A percentile compares a stretch with the other conserved stretches of the same genome.
Conservation (phyloP, 1,140 invertebrate genomes). For the Leguminivora glycinivorella region DNA sequence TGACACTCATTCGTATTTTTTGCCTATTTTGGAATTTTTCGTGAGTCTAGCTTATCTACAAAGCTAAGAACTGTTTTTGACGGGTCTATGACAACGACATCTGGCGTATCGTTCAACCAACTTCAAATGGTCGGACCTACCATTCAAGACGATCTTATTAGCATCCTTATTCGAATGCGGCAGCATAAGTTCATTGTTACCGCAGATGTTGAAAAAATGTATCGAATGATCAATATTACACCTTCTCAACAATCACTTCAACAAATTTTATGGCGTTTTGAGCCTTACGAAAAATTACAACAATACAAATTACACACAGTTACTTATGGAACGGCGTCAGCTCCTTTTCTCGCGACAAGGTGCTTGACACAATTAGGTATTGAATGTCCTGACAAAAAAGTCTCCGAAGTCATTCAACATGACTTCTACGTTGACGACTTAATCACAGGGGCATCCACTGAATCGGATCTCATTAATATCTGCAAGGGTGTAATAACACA, state of each 20-base stretch:
- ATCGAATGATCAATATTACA: neutral
- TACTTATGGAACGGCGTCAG: neutral
- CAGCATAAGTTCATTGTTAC: neutral
- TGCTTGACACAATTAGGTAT: neutral
- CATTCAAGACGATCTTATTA: neutral
- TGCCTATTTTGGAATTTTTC: neutral
- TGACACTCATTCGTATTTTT: neutral
- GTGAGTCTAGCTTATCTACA: neutral
- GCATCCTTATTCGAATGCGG: neutral
- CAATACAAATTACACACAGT: neutral
- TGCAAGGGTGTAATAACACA: slow-evolving; percentile 24
- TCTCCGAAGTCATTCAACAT: neutral
- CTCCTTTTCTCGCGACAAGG: neutral
- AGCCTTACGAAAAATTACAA: neutral
- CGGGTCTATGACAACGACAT: neutral
- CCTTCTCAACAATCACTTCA: neutral
- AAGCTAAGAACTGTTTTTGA: neutral
- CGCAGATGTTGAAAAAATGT: neutral
- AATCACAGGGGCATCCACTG: neutral
- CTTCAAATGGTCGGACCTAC: neutral
- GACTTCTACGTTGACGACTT: too few species aligned
- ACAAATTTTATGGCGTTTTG: slow-evolving; percentile 2
- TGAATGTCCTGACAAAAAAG: neutral
- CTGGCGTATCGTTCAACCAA: neutral
- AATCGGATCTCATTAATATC: neutral